Conservation (phyloP, 2,113 vertebrate genomes). For the Acrocephalus kingi region DNA sequence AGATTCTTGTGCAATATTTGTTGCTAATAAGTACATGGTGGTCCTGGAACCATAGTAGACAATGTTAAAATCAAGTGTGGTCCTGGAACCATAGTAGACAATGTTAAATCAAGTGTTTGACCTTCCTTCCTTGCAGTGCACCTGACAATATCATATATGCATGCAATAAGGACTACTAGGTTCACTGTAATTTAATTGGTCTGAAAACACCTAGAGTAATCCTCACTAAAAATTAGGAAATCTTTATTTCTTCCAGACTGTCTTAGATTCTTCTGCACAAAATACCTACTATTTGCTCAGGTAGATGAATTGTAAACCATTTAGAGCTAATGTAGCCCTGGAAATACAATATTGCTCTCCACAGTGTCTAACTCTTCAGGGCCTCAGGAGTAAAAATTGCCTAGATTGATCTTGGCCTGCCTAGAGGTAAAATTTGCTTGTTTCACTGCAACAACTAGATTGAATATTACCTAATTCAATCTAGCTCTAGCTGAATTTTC, state of each 20-base stretch:
- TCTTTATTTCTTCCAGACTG: not conserved
- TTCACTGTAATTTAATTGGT: not conserved
- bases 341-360: not conserved
- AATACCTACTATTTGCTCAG: not conserved
- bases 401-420: not conserved
- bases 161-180: not conserved
- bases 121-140: not conserved
- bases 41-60: not conserved
- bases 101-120: not conserved
- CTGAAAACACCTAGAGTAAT: not conserved
- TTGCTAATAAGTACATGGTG: not conserved
- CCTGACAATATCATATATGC: too few relatives aligned
- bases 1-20: not conserved
- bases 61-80: not conserved
- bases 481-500: not conserved
- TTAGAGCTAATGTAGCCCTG: not conserved
- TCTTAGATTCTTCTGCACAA: not conserved
- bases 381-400: not conserved
- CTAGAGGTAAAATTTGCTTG: not conserved
- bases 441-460: not conserved
- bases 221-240: not conserved
- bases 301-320: not conserved
- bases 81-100: not conserved
- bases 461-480: not conserved
- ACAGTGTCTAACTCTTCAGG: not conserved